Evolutionary conservation across 2,888 invertebrate genomes (phyloP), one percentile per base, ranked within the genome.

Genomic region (Diloba caeruleocephala): DNA sequence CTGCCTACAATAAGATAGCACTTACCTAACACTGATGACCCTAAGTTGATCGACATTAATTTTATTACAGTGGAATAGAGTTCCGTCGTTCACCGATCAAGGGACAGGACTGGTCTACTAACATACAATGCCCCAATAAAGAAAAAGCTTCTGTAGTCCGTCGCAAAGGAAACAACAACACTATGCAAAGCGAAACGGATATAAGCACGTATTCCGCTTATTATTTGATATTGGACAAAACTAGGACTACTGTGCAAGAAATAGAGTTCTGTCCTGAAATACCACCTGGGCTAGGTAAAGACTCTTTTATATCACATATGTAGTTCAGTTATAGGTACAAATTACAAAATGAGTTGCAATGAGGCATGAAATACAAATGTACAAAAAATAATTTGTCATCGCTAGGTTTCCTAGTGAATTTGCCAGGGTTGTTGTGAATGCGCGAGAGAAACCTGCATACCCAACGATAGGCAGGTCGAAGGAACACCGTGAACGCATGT

Each of bases 201-300:
- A 1, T 10, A 6, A 21, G 10, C 28, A 50, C 32, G 2, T 10
- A 15, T 6, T 9, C 39, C 0, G 17, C 15, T 13, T 15, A 31
- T 14, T 21, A 39, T 14, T 2, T 32, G 9, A 15, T 31, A 8
- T 10, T 34, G 8, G 36, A 25, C 21, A 43, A 21, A 3, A 7
- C 9, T 12, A 25, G 5, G 8, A 1, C 14, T 7, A 17, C 33
- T 9, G 28, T 2, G 0, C 43, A 29, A 4, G 31, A 26, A 4
- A n/a, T 26, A 1, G 19, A 52, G 5, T 12, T 52, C 6, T 81
- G 80, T 39, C 77, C 78, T 4, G 56, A 67, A 31, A 15, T 61
- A 34, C 79, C 79, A 3, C 66, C 74, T n/a, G 64, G 58, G 0
- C 46, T 81, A 15, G 80, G 80, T 79, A 52, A 68, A 52, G 7